These are phyloP conservation scores for Eira barbara DNA, from an alignment of 2,113 vertebrate genomes.

Conservation along the genomic window DNA sequence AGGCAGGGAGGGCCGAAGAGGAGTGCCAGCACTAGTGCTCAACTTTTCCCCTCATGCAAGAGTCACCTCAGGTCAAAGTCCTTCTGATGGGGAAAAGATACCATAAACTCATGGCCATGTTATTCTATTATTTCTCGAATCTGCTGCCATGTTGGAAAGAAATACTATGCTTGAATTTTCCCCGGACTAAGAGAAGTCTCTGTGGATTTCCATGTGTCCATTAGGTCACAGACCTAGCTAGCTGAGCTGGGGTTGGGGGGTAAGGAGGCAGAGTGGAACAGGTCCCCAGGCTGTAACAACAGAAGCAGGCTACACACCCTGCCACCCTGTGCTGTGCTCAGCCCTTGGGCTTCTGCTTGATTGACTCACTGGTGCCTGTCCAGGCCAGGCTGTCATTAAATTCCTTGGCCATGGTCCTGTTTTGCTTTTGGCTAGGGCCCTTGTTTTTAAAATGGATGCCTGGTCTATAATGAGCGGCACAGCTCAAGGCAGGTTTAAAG, in stretches of 20 bases:
- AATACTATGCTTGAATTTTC: neutral
- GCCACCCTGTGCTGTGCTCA: no score
- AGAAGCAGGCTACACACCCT: no score
- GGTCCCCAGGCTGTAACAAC: neutral
- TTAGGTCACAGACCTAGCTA: neutral
- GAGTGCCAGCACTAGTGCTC: neutral
- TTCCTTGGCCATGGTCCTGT: neutral
- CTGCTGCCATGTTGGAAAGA: neutral
- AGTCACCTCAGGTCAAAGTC: neutral
- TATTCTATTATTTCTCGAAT: neutral
- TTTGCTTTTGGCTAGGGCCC: neutral
- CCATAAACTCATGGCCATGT: neutral
- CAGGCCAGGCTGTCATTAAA: neutral
- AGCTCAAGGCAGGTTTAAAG: neutral
- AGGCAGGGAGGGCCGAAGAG: rapidly evolving
- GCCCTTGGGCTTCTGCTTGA: neutral
- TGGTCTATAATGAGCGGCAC: neutral
- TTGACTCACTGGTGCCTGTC: neutral
- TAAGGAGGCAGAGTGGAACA: neutral
- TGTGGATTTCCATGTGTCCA: neutral
- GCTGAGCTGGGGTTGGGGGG: neutral
- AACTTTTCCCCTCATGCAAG: neutral
- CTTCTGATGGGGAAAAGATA: neutral
- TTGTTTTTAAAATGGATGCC: neutral
- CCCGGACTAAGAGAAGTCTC: neutral